Percentiles rank a stretch among this genome's conserved stretches.
Evolutionary conservation across 2,888 invertebrate species (phyloP).

Genomic region (Mesorhabditis belari): DNA sequence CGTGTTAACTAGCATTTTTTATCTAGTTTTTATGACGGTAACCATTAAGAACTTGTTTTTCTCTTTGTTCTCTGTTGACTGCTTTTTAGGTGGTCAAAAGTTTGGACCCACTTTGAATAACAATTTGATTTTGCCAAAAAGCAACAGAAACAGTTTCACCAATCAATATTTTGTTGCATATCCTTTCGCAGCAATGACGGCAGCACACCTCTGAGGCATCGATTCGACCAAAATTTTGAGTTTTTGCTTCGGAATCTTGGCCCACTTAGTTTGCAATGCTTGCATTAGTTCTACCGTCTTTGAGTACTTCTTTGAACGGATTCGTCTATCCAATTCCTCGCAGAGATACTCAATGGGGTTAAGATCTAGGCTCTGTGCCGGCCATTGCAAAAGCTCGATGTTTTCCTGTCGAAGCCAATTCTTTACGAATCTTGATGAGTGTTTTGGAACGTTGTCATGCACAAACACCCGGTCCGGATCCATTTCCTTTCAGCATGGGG

Average conservation of each 20-base stretch:
- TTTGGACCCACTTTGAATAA: too few species aligned
- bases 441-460: slow-evolving; percentile 23
- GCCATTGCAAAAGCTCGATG: slow-evolving; percentile 9
- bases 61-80: too few species aligned
- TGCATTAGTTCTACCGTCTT: too few species aligned
- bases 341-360: slow-evolving; percentile 22
- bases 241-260: neutral
- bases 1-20: too few species aligned
- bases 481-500: too few species aligned
- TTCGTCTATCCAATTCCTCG: slow-evolving; percentile 4
- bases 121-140: too few species aligned
- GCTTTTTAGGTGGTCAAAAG: too few species aligned
- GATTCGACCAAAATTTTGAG: slow-evolving; percentile 6
- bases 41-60: too few species aligned
- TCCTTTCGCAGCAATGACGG: slow-evolving; percentile 11
- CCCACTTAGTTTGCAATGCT: slow-evolving; percentile 9
- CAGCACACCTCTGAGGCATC: slow-evolving; percentile 8
- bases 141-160: too few species aligned
- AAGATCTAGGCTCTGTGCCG: slow-evolving; percentile 14
- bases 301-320: too few species aligned
- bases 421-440: slow-evolving; percentile 3
- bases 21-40: too few species aligned
- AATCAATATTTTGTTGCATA: slow-evolving; percentile 9
- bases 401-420: slow-evolving; percentile 5
- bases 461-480: too few species aligned